Conservation (phyloP, 2,113 vertebrate genomes). For the Laticauda colubrina region DNA sequence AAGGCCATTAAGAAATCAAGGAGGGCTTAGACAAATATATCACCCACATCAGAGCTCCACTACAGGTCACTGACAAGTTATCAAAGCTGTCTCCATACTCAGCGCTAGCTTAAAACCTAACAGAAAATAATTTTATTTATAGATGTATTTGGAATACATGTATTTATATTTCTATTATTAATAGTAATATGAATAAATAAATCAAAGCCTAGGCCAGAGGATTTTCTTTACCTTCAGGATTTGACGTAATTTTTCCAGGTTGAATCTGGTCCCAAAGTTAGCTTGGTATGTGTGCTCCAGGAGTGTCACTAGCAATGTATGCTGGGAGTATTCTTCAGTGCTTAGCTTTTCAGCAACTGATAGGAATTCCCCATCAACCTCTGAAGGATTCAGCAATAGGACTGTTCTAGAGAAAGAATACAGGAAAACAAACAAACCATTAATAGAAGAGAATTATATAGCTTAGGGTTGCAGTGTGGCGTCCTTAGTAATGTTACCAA, state of each 20-base stretch:
- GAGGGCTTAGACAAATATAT: neutral
- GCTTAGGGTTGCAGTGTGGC: neutral
- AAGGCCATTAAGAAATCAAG: neutral
- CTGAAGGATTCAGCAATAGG: slow-evolving; percentile 84
- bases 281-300: slow-evolving; percentile 90
- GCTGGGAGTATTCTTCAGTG: slow-evolving; percentile 62
- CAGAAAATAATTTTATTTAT: neutral
- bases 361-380: slow-evolving; percentile 85
- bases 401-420: slow-evolving; percentile 74
- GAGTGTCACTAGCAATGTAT: slow-evolving; percentile 71
- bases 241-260: slow-evolving; percentile 71
- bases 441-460: neutral
- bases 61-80: neutral
- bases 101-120: neutral
- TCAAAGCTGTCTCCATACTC: neutral
- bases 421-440: rapidly evolving
- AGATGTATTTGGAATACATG: neutral
- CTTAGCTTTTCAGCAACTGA: slow-evolving; percentile 83
- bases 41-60: neutral
- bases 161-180: neutral
- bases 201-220: neutral
- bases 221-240: slow-evolving; percentile 76
- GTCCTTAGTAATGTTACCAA: neutral
- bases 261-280: slow-evolving; percentile 76
- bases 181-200: neutral